A percentile compares a stretch with the other conserved stretches of the same genome.
Conservation (phyloP, 2,113 vertebrate species). For the Sigmodon hispidus region DNA sequence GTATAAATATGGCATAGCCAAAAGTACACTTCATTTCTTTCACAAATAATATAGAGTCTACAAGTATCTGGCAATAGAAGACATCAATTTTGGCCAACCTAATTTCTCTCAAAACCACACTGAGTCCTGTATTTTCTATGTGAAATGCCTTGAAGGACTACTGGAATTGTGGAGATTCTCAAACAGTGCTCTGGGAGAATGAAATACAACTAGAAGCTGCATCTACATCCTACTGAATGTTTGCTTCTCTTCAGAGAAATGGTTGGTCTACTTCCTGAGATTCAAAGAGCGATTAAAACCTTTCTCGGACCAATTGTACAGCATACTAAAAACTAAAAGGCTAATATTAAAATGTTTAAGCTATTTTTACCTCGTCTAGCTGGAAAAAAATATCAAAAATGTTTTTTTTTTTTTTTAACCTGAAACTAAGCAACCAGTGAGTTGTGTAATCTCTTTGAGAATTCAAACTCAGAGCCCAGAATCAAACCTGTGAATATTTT, state of each 20-base stretch:
- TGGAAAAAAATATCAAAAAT: not conserved
- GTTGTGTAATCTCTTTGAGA: slow-evolving; percentile 37
- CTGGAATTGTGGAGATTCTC: not conserved
- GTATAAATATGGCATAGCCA: slow-evolving; percentile 25
- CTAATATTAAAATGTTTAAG: not conserved
- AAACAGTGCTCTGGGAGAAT: not conserved
- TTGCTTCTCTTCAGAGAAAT: slow-evolving; percentile 19
- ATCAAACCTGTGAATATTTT: not conserved
- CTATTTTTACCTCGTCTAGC: not conserved
- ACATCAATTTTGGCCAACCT: not conserved
- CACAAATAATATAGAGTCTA: slow-evolving; percentile 12
- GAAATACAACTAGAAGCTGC: slow-evolving; percentile 33
- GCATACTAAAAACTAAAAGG: not conserved
- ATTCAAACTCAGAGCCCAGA: slow-evolving; percentile 52
- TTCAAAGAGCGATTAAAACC: slow-evolving; percentile 15
- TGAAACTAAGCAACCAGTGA: slow-evolving; percentile 37
- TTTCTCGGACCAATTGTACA: not conserved
- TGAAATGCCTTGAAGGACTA: slow-evolving; percentile 10
- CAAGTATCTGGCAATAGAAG: not conserved
- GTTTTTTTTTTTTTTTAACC: not conserved
- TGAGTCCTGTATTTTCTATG: not conserved
- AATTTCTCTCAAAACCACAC: slow-evolving; percentile 39
- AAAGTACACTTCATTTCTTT: not conserved
- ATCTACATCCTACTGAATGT: not conserved
- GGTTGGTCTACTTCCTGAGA: not conserved